Evolutionary conservation across 1,140 invertebrate species (phyloP), one percentile per base, ranked within the genome.

Genomic region (Heliothis virescens): DNA sequence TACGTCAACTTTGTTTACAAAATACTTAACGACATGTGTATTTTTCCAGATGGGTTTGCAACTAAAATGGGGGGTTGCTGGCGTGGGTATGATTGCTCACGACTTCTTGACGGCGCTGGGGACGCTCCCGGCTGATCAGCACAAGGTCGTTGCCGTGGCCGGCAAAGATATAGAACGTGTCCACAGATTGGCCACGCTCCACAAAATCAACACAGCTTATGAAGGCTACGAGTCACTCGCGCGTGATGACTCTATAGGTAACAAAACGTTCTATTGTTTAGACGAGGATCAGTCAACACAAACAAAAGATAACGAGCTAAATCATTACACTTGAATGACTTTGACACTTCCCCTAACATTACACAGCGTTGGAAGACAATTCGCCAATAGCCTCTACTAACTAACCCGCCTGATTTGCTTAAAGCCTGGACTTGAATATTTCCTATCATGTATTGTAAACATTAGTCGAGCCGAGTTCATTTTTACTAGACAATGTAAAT

Each of bases 221-320:
- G 97, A 96, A 73, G 96, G 95, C 73, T 99, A 98, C 94, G 95
- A 96, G 83, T 95, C 97, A 63, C 90, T 99, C n/a, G 97, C 97
- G 1, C 93, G 96, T 87, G 96, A 98, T 95, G 86, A 95, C 57
- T 95, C 97, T 87, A 95, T 99, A 83, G 97, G 98, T 98, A 95
- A 92, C 95, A 90, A 84, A 73, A 79, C 78, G 34, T 78, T 59
- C 60, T 55, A 81, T 74, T 83, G 79, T 81, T 79, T 74, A 79
- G 48, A 77, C 71, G 53, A 76, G 41, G 59, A 60, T 65, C 57
- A 65, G 50, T 76, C 34, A 41, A 63, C 72, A 82, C 69, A 74
- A 59, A 52, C 63, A 72, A 65, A 65, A 65, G 48, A 48, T 63
- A 62, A 76, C 60, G 60, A 75, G 55, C 72, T 59, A 47, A 62